A percentile compares a stretch with the other conserved stretches of the same genome.
Conservation (phyloP, 2,888 invertebrate species). For the Synanthedon tipuliformis region DNA sequence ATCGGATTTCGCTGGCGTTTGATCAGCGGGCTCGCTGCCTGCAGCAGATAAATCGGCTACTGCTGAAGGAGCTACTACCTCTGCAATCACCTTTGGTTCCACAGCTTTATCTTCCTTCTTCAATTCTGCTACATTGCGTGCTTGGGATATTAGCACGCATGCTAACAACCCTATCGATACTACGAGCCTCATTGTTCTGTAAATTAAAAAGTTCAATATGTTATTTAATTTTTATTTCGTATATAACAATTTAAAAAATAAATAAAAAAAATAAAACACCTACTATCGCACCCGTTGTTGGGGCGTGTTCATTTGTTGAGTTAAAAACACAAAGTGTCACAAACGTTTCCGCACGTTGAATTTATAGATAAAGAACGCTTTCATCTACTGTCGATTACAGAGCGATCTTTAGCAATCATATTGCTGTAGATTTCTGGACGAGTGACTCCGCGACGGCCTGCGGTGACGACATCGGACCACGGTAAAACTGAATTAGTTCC, state of each 20-base stretch:
- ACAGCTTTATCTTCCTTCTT: constrained; percentile 28
- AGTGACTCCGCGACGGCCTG: constrained; percentile 39
- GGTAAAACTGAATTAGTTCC: constrained; percentile 54
- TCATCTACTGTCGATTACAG: constrained; percentile 59
- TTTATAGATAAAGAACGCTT: constrained; percentile 63
- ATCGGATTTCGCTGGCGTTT: constrained; percentile 61
- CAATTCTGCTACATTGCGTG: constrained; percentile 35
- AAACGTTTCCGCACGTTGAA: constrained; percentile 47
- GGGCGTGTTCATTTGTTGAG: constrained; percentile 31
- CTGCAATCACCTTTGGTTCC: constrained; percentile 15
- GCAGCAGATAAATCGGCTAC: constrained; percentile 9
- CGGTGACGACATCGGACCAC: constrained; percentile 54
- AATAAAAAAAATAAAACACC: constrained; percentile 10
- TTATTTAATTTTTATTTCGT: too few relatives aligned
- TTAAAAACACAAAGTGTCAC: constrained; percentile 41
- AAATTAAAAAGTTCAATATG: constrained; percentile 6
- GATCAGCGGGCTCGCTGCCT: constrained; percentile 29
- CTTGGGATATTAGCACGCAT: constrained; percentile 29
- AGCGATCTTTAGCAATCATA: constrained; percentile 56
- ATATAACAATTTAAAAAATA: constrained; percentile 9
- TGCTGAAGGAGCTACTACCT: constrained; percentile 6
- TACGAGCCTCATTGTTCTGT: constrained; percentile 42
- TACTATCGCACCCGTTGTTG: constrained; percentile 17
- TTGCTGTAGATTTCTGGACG: constrained; percentile 64
- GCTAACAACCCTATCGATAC: constrained; percentile 35